Percentiles rank a stretch among this genome's conserved stretches.
These are phyloP conservation scores for Hirtodrosophila confusa DNA, from an alignment of 2,888 invertebrate species.

Conservation along the genomic window DNA sequence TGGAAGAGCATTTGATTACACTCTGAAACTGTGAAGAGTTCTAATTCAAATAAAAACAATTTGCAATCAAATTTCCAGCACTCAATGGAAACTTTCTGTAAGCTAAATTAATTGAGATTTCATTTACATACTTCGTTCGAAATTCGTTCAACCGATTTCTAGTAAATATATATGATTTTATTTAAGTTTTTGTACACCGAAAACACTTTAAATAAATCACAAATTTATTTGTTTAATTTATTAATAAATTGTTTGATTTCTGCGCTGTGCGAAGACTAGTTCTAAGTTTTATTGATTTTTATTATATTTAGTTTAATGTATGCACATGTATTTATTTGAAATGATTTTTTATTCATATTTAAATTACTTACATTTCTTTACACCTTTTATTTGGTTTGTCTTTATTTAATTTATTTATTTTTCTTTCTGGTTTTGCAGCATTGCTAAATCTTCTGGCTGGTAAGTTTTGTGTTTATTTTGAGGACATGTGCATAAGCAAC, in stretches of 20 bases:
- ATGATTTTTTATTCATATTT: background rate
- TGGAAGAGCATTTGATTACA: conserved; percentile 27
- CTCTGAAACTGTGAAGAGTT: background rate
- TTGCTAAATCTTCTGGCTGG: conserved; percentile 65
- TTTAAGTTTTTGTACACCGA: too few species aligned
- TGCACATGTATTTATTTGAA: background rate
- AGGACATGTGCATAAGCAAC: background rate
- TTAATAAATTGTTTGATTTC: too few species aligned
- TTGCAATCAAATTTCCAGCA: conserved; percentile 2
- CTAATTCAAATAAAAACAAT: conserved; percentile 17
- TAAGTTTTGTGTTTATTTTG: conserved; percentile 53
- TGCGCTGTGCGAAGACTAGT: too few species aligned
- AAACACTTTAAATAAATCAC: too few species aligned
- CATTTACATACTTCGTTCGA: too few species aligned
- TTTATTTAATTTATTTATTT: conserved; percentile 6
- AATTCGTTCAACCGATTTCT: too few species aligned
- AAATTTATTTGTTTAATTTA: too few species aligned
- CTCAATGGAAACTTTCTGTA: background rate
- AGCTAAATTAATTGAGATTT: background rate
- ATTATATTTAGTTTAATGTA: background rate
- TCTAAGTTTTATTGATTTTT: background rate
- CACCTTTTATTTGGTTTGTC: conserved; percentile 5
- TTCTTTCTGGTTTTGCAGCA: conserved; percentile 52
- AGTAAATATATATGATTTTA: too few species aligned
- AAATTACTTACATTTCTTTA: conserved; percentile 14